phyloP scores from a whole-genome alignment of 2,113 vertebrate genomes.

The Pseudopipra pipra region DNA sequence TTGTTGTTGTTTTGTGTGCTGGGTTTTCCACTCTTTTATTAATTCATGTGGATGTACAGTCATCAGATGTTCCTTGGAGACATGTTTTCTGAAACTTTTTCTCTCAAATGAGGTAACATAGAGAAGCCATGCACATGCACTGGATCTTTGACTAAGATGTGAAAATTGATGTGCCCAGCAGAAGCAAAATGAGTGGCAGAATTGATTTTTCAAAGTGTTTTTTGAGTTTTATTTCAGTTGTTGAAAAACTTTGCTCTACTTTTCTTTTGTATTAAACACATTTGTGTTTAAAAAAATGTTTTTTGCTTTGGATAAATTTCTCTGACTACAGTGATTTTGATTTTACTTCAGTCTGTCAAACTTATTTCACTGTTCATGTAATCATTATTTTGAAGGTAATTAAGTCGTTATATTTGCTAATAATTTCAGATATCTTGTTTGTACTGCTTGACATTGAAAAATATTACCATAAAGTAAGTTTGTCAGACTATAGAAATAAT shows the following conservation, averaged over 20 bases:
- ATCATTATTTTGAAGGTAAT: neutral
- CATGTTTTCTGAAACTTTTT: neutral
- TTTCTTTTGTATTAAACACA: neutral
- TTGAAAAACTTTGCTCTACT: neutral
- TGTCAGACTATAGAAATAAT: neutral
- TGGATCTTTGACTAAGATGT: neutral
- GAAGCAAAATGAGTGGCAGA: neutral
- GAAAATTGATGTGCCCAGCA: neutral
- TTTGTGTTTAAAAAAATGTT: neutral
- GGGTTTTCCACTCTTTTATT: neutral
- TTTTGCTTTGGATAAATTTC: neutral
- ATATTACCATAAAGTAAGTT: neutral
- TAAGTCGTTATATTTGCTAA: neutral
- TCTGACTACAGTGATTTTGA: neutral
- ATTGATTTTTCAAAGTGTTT: neutral
- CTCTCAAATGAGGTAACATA: neutral
- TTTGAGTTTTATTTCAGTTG: neutral
- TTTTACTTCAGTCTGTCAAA: neutral
- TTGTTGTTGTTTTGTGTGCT: neutral
- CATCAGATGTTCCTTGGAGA: neutral
- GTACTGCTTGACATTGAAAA: neutral
- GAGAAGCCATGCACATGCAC: neutral
- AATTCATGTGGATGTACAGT: neutral
- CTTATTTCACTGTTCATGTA: neutral
- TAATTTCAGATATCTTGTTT: neutral